Conservation (phyloP, 2,797 vertebrate genomes). For the Acridotheres tristis region DNA sequence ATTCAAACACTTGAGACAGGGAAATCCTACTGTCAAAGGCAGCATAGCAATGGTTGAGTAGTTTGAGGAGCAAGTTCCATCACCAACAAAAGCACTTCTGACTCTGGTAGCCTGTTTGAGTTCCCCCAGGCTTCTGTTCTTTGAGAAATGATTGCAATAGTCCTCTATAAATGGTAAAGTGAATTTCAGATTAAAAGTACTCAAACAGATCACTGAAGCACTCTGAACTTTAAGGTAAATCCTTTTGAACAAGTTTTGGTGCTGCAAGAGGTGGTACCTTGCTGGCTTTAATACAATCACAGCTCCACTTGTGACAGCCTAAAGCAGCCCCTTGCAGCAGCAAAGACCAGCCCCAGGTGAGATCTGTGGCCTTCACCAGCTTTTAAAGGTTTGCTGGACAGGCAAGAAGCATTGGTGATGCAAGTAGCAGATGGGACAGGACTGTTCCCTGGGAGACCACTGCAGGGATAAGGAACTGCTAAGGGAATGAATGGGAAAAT, state of each 20-base stretch:
- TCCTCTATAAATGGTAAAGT: neutral
- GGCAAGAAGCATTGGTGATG: neutral
- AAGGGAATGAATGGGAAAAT: neutral
- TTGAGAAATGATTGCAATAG: neutral
- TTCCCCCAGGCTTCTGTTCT: neutral
- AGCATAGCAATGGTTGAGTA: fast-evolving
- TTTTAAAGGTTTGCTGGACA: neutral
- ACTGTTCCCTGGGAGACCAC: neutral
- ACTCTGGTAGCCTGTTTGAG: neutral
- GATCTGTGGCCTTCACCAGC: neutral
- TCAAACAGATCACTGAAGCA: neutral
- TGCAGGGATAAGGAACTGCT: neutral
- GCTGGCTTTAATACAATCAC: neutral
- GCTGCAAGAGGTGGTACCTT: neutral
- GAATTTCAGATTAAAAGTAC: neutral
- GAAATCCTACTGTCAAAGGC: neutral
- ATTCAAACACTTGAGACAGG: neutral
- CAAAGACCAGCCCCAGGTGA: neutral
- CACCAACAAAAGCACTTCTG: neutral
- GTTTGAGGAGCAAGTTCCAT: neutral
- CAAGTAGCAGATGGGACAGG: neutral
- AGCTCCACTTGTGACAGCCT: neutral
- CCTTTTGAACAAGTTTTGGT: neutral
- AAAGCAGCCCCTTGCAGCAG: neutral
- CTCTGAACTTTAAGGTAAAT: neutral